Evolutionary conservation across 53 echinoderm and acorn worm species (phyloP).

Genomic region (Echinarachnius parma): DNA sequence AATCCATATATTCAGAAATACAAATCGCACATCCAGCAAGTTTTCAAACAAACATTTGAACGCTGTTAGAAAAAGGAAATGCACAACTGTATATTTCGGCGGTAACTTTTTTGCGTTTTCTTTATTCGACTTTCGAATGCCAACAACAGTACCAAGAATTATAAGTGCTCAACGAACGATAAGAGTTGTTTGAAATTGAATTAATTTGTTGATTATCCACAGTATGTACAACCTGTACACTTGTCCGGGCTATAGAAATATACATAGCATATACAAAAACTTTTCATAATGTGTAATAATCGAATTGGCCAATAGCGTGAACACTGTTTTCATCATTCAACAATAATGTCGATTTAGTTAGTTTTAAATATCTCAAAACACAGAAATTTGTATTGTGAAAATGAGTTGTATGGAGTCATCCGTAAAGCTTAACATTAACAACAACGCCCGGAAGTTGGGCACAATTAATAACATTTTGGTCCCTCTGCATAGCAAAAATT

Average conservation of each 20-base stretch:
- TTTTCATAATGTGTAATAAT: constrained; percentile 45
- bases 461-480: constrained; percentile 95
- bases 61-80: background rate
- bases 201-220: constrained; percentile 66
- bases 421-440: constrained; percentile 46
- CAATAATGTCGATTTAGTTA: constrained; percentile 51
- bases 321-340: constrained; percentile 18
- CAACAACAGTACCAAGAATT: constrained; percentile 55
- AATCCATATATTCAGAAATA: background rate
- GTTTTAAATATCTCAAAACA: constrained; percentile 36
- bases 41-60: background rate
- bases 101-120: constrained; percentile 56
- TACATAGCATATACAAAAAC: constrained; percentile 99
- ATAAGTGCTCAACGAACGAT: constrained; percentile 46
- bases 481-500: constrained; percentile 91
- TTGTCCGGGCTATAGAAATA: constrained; percentile 74
- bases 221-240: constrained; percentile 95
- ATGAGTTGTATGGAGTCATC: constrained; percentile 36
- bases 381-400: constrained; percentile 45
- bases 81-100: constrained; percentile 19
- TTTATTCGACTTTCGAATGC: constrained; percentile 55
- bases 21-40: background rate
- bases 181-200: constrained; percentile 51
- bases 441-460: constrained; percentile 48
- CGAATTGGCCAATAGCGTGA: constrained; percentile 40